phyloP scores from a whole-genome alignment of 1,140 invertebrate species.

The Octopus sinensis region DNA sequence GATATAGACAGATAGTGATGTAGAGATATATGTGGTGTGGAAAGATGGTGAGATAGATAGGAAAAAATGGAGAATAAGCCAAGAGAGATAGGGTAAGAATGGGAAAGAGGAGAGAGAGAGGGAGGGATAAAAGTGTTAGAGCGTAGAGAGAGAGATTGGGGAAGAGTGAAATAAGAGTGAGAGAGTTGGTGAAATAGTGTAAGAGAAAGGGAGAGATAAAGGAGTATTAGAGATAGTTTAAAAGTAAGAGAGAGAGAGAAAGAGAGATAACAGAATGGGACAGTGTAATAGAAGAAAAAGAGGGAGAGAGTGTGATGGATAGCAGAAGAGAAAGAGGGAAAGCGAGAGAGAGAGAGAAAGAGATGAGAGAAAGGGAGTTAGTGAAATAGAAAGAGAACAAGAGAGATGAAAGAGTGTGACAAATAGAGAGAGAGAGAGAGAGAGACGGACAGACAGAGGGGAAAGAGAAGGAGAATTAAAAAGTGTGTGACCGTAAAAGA shows the following conservation, averaged over 20 bases:
- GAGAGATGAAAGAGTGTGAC: background rate
- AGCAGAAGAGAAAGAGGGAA: background rate
- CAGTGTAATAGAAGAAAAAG: background rate
- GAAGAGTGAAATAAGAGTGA: background rate
- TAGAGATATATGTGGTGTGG: background rate
- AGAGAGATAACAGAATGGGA: background rate
- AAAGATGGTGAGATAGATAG: background rate
- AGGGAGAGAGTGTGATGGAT: background rate
- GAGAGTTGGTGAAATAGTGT: background rate
- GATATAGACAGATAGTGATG: background rate
- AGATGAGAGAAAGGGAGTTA: background rate
- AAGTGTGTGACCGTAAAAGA: background rate
- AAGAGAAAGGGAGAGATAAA: background rate
- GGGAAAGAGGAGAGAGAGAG: background rate
- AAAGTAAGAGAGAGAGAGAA: background rate
- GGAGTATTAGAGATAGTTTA: background rate
- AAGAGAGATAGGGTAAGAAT: background rate
- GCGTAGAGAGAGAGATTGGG: background rate
- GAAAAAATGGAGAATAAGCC: background rate
- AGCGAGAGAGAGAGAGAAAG: background rate
- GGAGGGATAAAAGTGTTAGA: background rate
- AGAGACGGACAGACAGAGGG: background rate
- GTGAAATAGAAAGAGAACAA: background rate
- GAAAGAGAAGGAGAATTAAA: background rate
- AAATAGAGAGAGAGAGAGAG: background rate